Base-by-base conservation (phyloP, 2,113 vertebrate species). In the Sinocyclocheilus grahami region DNA sequence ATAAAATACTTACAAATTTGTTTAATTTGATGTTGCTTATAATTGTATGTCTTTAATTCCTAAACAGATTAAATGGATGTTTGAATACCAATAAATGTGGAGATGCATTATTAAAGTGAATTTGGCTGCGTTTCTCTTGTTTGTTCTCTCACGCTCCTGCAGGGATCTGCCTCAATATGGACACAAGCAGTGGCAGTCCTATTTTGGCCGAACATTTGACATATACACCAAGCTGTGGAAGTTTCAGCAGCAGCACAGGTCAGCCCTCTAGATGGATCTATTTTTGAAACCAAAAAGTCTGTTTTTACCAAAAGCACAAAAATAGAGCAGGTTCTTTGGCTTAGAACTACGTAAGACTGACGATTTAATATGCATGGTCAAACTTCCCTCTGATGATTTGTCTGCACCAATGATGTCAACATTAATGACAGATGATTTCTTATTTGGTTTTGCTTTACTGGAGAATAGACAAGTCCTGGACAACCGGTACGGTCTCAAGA, bases 161-260 rank as follows among this genome's bases (percentile, higher is more conserved):
- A 99, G 98, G 93, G 98, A 99, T 93, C 97, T 99, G 88, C 98
- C 98, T 87, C 98, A 99, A 84, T 99, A 99, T 83, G 98, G 98
- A 90, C 98, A 99, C 92, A 99, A 99, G 91, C 98, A 99, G 91
- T 99, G 98, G 98, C 98, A 99, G 74, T 99, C 98, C 62, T 99
- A 99, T 92, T 99, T 99, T 87, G 98, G 98, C 84, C 93, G 98
- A 84, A 99, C 98, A 0, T 99, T 99, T 89, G 98, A 99, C 9
- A 97, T 99, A 92, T 99, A 99, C 91, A 99, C 98, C 82, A 99
- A 99, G 87, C 96, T 99, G 86, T 99, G 98, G 98, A 99, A 99
- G 84, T 99, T 99, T 90, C 98, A 99, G 86, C 98, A 99, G 90
- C 98, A 99, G 85, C 98, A 99, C 94, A 97, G 98, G 98, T 99